Conservation (phyloP, 2,113 vertebrate species). For the Sceloporus undulatus region DNA sequence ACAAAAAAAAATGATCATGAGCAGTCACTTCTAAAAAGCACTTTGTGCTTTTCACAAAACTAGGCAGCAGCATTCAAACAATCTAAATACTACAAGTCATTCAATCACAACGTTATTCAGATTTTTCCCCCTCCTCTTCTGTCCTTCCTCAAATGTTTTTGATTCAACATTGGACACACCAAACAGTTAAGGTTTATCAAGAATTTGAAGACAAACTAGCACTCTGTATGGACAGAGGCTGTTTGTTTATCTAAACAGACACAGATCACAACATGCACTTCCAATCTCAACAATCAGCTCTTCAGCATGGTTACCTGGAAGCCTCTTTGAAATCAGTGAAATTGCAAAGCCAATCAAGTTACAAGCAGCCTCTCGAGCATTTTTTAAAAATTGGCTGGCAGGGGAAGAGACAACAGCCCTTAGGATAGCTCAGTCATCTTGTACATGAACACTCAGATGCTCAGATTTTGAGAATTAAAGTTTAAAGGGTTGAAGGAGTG, state of each 20-base stretch:
- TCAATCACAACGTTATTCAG: conserved; percentile 2
- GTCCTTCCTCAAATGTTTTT: not conserved
- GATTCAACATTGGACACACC: not conserved
- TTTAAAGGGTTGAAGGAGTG: not conserved
- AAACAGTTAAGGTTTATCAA: not conserved
- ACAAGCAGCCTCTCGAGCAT: not conserved
- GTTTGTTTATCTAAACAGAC: too few relatives aligned
- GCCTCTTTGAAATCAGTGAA: not conserved
- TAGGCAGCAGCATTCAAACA: not conserved
- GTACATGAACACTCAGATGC: not conserved
- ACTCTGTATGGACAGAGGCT: too few relatives aligned
- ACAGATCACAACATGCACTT: too few relatives aligned
- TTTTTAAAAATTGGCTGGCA: not conserved
- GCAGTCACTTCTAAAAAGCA: not conserved
- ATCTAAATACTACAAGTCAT: not conserved
- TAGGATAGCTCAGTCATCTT: not conserved
- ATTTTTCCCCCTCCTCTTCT: not conserved
- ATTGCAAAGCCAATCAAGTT: not conserved
- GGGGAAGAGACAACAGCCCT: not conserved
- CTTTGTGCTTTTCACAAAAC: not conserved
- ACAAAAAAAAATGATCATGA: not conserved
- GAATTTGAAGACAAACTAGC: not conserved
- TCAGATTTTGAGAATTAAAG: not conserved
- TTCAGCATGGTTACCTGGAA: not conserved
- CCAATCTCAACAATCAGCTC: too few relatives aligned